These are phyloP conservation scores for Battus philenor DNA, from an alignment of 1,140 invertebrate genomes.

Conservation along the genomic window DNA sequence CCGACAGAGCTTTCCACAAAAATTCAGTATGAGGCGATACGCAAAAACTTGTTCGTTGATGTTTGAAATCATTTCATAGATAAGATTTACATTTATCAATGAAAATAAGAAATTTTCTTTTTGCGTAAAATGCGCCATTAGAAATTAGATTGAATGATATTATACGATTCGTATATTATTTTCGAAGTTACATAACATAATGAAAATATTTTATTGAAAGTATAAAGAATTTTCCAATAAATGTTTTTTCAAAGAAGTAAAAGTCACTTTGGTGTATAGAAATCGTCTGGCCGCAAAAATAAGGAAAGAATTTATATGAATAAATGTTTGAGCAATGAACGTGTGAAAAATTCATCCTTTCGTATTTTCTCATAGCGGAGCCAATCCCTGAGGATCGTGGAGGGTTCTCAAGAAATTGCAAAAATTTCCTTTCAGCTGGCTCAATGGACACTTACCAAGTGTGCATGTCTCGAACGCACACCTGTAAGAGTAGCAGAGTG, in stretches of 20 bases:
- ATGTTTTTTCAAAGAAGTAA: constrained; percentile 4
- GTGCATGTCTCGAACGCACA: background rate
- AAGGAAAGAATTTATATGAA: constrained; percentile 32
- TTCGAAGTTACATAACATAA: no score
- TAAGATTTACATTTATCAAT: no score
- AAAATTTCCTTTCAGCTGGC: constrained; percentile 13
- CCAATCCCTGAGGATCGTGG: constrained; percentile 16
- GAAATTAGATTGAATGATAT: no score
- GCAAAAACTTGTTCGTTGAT: no score
- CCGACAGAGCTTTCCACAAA: background rate
- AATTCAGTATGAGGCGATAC: no score
- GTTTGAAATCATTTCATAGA: no score
- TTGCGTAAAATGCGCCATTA: no score
- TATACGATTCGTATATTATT: no score
- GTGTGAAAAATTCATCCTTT: constrained; percentile 28
- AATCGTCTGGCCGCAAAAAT: constrained; percentile 11
- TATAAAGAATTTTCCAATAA: constrained; percentile 7
- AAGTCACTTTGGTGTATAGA: constrained; percentile 4
- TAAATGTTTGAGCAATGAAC: constrained; percentile 23
- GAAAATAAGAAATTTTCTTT: no score
- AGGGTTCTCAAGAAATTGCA: constrained; percentile 20
- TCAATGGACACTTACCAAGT: constrained; percentile 12
- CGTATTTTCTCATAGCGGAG: constrained; percentile 19
- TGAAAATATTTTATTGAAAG: constrained; percentile 8
- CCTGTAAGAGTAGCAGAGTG: constrained; percentile 5